These are phyloP conservation scores for Stegophylla sp. DNA, from an alignment of 2,888 invertebrate genomes.

Conservation along the genomic window DNA sequence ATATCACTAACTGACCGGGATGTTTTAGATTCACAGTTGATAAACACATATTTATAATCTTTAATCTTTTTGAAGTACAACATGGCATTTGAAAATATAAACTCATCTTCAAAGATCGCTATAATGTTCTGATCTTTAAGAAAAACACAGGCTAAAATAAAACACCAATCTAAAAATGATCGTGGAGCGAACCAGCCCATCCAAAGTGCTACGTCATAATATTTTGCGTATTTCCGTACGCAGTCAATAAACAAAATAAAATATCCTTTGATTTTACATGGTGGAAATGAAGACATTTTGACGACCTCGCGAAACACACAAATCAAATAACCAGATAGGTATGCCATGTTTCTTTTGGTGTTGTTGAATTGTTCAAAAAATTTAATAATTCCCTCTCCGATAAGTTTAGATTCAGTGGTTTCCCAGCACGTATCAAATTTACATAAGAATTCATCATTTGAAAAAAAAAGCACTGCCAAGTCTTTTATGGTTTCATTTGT, in stretches of 20 bases:
- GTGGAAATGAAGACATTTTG: neutral
- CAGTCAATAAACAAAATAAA: neutral
- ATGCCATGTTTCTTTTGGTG: neutral
- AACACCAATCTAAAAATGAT: slow-evolving; percentile 12
- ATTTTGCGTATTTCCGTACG: neutral
- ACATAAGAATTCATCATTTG: neutral
- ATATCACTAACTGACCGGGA: neutral
- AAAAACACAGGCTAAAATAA: neutral
- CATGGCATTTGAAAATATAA: neutral
- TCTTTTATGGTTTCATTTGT: neutral
- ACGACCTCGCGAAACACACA: neutral
- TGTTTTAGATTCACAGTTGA: neutral
- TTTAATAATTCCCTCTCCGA: neutral
- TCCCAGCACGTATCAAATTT: neutral
- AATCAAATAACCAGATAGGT: slow-evolving; percentile 12
- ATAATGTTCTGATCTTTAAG: neutral
- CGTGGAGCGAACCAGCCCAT: neutral
- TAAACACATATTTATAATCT: neutral
- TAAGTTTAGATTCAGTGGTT: neutral
- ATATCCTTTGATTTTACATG: neutral
- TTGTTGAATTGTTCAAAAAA: neutral
- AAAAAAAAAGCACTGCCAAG: neutral
- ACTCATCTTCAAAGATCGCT: neutral
- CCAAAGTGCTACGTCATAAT: neutral
- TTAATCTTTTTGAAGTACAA: neutral